A percentile compares a stretch with the other conserved stretches of the same genome.
These are phyloP conservation scores for Onychorhynchus coronatus DNA, from an alignment of 2,113 vertebrate genomes.

Conservation along the genomic window DNA sequence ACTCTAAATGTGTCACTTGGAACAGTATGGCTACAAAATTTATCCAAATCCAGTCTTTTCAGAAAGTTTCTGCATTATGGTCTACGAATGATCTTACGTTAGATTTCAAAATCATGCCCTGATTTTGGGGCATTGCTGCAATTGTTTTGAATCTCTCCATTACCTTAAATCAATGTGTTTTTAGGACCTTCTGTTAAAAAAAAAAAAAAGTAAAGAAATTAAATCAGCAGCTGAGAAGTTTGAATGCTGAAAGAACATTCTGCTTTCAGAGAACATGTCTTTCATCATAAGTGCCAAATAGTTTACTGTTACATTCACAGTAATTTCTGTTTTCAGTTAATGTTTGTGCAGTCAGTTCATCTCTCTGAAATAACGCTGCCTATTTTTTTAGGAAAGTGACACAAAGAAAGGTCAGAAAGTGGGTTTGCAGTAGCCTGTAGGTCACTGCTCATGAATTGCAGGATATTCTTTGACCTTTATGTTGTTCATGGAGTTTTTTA, in stretches of 20 bases:
- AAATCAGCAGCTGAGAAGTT: background rate
- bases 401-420: conserved; percentile 7
- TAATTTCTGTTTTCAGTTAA: background rate
- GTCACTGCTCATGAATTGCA: background rate
- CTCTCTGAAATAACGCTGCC: background rate
- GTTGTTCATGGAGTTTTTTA: background rate
- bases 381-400: background rate
- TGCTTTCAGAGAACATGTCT: background rate
- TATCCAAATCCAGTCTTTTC: background rate
- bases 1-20: background rate
- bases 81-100: background rate
- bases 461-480: conserved; percentile 19
- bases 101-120: background rate
- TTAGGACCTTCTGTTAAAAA: background rate
- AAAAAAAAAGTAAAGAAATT: background rate
- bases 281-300: background rate
- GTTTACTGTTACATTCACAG: background rate
- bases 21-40: background rate
- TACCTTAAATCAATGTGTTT: background rate
- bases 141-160: background rate
- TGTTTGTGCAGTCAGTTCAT: background rate
- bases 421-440: background rate
- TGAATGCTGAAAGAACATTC: background rate
- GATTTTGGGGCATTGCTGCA: background rate
- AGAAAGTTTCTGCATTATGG: background rate